These are phyloP conservation scores for Leucophenga montana DNA, from an alignment of 2,888 invertebrate genomes.

Conservation along the genomic window DNA sequence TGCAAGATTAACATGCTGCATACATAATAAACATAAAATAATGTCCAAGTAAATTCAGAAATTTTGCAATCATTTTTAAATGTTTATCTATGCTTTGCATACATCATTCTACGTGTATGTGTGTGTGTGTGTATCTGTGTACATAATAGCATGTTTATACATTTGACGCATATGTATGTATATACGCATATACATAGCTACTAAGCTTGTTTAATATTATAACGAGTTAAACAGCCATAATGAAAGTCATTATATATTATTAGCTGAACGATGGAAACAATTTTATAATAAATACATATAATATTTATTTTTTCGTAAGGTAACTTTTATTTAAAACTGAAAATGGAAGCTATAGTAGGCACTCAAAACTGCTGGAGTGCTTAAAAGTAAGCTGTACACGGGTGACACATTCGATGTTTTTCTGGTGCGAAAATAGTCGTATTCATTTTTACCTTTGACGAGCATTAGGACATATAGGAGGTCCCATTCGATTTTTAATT, in stretches of 20 bases:
- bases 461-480: too few species aligned
- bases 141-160: not conserved
- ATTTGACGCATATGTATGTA: not conserved
- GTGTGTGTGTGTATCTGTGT: not conserved
- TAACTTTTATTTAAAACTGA: too few species aligned
- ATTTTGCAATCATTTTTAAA: constrained; percentile 19
- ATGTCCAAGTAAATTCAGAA: constrained; percentile 8
- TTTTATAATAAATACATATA: too few species aligned
- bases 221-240: constrained; percentile 19
- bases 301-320: too few species aligned
- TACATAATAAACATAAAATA: constrained; percentile 21
- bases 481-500: too few species aligned
- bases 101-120: not conserved
- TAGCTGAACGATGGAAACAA: not conserved
- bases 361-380: too few species aligned
- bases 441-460: too few species aligned
- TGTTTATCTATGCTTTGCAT: constrained; percentile 20
- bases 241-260: constrained; percentile 7
- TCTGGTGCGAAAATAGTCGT: too few species aligned
- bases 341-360: too few species aligned
- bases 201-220: constrained; percentile 21
- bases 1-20: constrained; percentile 27
- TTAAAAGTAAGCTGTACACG: too few species aligned
- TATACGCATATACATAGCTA: constrained; percentile 3
- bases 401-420: too few species aligned